Percentiles rank a stretch among this genome's conserved stretches.
phyloP scores from a whole-genome alignment of 64 coral and sea anemone species.

The Montipora efflorescens region DNA sequence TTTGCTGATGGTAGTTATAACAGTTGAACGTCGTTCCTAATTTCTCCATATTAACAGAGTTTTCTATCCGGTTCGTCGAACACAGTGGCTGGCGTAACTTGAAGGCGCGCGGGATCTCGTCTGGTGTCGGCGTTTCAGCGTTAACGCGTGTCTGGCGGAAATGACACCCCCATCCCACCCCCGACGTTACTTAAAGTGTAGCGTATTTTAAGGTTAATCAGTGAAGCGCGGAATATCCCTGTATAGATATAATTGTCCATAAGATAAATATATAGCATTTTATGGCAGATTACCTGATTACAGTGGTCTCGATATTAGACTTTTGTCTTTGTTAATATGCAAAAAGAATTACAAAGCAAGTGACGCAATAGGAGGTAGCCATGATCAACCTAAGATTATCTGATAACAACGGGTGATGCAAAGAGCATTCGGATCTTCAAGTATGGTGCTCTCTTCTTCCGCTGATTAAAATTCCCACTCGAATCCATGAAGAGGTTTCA shows the following conservation, averaged over 20 bases:
- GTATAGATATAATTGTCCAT: background rate
- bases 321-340: constrained; percentile 20
- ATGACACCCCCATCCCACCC: too few relatives aligned
- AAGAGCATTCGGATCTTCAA: background rate
- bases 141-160: background rate
- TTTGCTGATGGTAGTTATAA: background rate
- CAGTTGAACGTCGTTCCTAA: background rate
- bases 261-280: constrained; percentile 22
- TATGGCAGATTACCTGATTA: constrained; percentile 24
- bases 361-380: constrained; percentile 14
- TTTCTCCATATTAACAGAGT: too few relatives aligned
- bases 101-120: background rate
- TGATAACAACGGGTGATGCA: background rate
- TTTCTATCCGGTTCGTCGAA: background rate
- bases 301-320: constrained; percentile 44
- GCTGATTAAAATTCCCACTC: background rate
- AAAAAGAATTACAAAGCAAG: background rate
- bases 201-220: constrained; percentile 29
- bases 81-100: background rate
- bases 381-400: background rate
- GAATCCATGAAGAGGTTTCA: background rate
- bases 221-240: constrained; percentile 4
- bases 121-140: background rate
- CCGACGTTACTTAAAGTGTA: background rate
- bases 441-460: background rate